Evolutionary conservation across 1,140 invertebrate genomes (phyloP).

Genomic region (Paracyclopina nana): DNA sequence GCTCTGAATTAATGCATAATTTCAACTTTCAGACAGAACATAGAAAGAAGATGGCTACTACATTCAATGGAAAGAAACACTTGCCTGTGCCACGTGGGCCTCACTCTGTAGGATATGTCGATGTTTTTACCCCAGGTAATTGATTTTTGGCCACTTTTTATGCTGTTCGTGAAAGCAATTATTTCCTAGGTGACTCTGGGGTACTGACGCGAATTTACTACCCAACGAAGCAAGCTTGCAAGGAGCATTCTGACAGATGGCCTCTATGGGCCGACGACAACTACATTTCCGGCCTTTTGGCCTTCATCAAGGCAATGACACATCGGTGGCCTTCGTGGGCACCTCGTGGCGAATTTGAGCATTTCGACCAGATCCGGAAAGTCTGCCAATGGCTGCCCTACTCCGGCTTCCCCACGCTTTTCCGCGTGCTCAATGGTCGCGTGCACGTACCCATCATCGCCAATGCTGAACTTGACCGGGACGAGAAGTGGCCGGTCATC

Average conservation of each 20-base stretch:
- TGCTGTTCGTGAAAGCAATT: too few relatives aligned
- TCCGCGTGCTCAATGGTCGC: background rate
- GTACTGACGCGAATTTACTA: background rate
- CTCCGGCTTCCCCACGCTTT: background rate
- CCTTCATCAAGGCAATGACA: background rate
- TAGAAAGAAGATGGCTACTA: background rate
- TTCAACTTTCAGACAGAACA: too few relatives aligned
- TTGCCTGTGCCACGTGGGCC: background rate
- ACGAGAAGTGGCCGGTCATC: conserved; percentile 8
- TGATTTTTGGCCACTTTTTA: too few relatives aligned
- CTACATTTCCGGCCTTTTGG: background rate
- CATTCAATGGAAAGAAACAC: background rate
- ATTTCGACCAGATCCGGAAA: background rate
- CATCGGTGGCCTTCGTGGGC: conserved; percentile 4
- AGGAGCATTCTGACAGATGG: background rate
- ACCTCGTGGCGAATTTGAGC: background rate
- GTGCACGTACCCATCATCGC: background rate
- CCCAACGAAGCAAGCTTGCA: background rate
- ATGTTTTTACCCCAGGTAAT: background rate
- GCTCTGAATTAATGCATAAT: too few relatives aligned
- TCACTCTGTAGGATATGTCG: conserved; percentile 2
- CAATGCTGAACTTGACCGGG: background rate
- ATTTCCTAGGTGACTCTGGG: background rate
- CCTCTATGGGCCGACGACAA: background rate
- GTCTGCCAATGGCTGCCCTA: background rate